These are phyloP conservation scores for Rattus norvegicus DNA, from an alignment of 2,113 vertebrate genomes.

Conservation along the genomic window GRCr8 NC_086023.1:84503501-84504000, in stretches of 20 bases:
- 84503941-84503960: background rate
- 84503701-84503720: background rate
- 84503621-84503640: background rate
- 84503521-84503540: background rate
- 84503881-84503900: background rate
- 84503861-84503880: background rate
- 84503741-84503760: background rate
- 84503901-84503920: background rate
- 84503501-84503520: background rate
- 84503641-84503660: fast-evolving
- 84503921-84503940: background rate
- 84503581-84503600: background rate
- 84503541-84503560: background rate
- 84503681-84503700: too few relatives aligned
- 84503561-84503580: background rate
- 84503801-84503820: background rate
- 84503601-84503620: background rate
- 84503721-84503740: background rate
- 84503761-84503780: background rate
- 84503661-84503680: background rate
- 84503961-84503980: background rate
- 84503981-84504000: background rate
- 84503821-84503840: background rate
- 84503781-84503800: background rate
- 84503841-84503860: background rate